Evolutionary conservation across 2,113 vertebrate genomes (phyloP).

Genomic region (Tupaia tana): DNA sequence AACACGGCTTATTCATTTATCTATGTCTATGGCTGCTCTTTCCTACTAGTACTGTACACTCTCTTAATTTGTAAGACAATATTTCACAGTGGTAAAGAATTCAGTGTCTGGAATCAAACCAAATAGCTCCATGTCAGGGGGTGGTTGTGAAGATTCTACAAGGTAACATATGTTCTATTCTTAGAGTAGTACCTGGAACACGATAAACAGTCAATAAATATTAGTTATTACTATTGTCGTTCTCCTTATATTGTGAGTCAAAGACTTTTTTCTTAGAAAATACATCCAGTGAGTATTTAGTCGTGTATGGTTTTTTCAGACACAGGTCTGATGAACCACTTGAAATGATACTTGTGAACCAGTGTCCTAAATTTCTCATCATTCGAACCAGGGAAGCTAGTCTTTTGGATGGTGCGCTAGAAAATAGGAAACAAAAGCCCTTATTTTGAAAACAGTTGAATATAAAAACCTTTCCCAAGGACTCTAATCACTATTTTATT

Average conservation of each 20-base stretch:
- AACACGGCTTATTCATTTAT: not conserved
- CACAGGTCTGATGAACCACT: not conserved
- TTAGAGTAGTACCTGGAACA: not conserved
- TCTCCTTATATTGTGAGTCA: constrained; percentile 47
- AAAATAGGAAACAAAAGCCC: constrained; percentile 56
- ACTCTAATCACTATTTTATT: constrained; percentile 32
- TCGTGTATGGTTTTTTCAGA: not conserved
- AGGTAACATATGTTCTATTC: not conserved
- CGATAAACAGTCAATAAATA: not conserved
- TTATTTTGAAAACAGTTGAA: constrained; percentile 55
- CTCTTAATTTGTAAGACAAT: not conserved
- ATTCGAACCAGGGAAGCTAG: not conserved
- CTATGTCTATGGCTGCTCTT: not conserved
- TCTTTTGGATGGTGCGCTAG: not conserved
- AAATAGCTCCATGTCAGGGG: not conserved
- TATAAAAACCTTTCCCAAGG: constrained; percentile 26
- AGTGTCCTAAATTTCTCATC: constrained; percentile 11
- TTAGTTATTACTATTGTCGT: not conserved
- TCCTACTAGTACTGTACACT: not conserved
- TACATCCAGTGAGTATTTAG: constrained; percentile 51
- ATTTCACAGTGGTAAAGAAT: not conserved
- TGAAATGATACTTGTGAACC: not conserved
- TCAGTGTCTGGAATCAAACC: not conserved
- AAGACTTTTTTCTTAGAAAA: constrained; percentile 45
- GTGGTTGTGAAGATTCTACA: not conserved